Evolutionary conservation across 1,140 invertebrate genomes (phyloP).

Genomic region (Ridgeia piscesae): DNA sequence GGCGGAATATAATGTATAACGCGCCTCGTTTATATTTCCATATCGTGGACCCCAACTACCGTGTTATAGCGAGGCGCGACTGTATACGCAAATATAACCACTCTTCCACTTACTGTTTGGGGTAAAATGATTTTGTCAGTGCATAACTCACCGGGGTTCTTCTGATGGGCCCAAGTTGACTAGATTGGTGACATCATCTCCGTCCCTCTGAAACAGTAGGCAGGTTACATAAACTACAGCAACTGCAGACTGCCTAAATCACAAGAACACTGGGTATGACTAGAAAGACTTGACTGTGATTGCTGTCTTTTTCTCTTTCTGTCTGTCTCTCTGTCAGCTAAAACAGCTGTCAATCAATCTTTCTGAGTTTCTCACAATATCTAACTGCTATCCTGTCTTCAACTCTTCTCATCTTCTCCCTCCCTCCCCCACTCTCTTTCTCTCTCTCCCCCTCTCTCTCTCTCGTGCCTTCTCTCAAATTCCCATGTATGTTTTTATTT

Average conservation of each 20-base stretch:
- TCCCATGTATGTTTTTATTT: no score
- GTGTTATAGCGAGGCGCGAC: no score
- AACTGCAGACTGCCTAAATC: not conserved
- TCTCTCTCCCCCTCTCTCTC: not conserved
- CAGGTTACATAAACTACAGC: not conserved
- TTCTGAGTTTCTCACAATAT: not conserved
- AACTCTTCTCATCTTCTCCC: not conserved
- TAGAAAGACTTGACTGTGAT: not conserved
- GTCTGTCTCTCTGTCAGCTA: not conserved
- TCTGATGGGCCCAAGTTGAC: slow-evolving; percentile 57
- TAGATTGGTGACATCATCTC: slow-evolving; percentile 1
- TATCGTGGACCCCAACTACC: no score
- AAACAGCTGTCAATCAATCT: not conserved
- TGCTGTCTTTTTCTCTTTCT: not conserved
- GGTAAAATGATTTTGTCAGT: not conserved
- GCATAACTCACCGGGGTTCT: slow-evolving; percentile 38
- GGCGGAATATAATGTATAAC: no score
- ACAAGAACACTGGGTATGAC: not conserved
- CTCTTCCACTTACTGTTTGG: no score
- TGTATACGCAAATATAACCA: no score
- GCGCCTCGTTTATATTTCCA: no score
- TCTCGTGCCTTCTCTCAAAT: not conserved
- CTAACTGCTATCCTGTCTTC: not conserved
- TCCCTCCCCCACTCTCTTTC: not conserved
- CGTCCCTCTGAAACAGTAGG: slow-evolving; percentile 28